Percentiles rank a stretch among this genome's conserved stretches.
phyloP scores from a whole-genome alignment of 2,888 invertebrate genomes.

The Sphinx pinastri region DNA sequence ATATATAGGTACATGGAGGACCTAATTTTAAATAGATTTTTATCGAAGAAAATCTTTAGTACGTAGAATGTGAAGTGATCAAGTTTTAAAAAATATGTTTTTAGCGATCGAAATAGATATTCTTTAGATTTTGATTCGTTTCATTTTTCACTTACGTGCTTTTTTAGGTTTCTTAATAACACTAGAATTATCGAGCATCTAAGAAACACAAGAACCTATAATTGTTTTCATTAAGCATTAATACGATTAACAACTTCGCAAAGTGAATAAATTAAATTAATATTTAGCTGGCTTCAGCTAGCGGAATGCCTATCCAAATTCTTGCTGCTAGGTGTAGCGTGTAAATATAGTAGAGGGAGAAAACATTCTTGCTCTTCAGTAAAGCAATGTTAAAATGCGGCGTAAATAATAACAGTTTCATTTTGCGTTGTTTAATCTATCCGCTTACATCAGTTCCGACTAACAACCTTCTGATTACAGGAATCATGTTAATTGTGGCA shows the following conservation, averaged over 20 bases:
- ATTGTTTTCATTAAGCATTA: too few relatives aligned
- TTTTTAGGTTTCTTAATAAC: too few relatives aligned
- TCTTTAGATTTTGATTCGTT: too few relatives aligned
- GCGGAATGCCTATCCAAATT: slow-evolving; percentile 17
- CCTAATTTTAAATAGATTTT: too few relatives aligned
- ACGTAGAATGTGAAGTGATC: too few relatives aligned
- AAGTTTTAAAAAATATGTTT: too few relatives aligned
- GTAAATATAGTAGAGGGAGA: slow-evolving; percentile 19
- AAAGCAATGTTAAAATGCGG: slow-evolving; percentile 32
- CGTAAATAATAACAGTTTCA: slow-evolving; percentile 47
- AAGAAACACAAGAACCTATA: too few relatives aligned
- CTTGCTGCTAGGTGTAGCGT: slow-evolving; percentile 15
- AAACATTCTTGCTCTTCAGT: slow-evolving; percentile 4
- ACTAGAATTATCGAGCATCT: too few relatives aligned
- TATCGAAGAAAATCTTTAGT: too few relatives aligned
- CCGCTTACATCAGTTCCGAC: slow-evolving; percentile 35
- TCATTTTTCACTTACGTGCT: too few relatives aligned
- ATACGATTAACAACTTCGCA: background rate
- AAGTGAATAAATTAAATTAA: slow-evolving; percentile 9
- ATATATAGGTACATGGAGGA: too few relatives aligned
- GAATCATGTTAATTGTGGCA: slow-evolving; percentile 26
- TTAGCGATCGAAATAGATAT: too few relatives aligned
- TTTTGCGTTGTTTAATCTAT: slow-evolving; percentile 49
- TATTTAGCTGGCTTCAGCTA: background rate
- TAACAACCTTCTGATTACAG: slow-evolving; percentile 36